phyloP scores from a whole-genome alignment of 1,140 invertebrate genomes.

The Leguminivora glycinivorella region DNA sequence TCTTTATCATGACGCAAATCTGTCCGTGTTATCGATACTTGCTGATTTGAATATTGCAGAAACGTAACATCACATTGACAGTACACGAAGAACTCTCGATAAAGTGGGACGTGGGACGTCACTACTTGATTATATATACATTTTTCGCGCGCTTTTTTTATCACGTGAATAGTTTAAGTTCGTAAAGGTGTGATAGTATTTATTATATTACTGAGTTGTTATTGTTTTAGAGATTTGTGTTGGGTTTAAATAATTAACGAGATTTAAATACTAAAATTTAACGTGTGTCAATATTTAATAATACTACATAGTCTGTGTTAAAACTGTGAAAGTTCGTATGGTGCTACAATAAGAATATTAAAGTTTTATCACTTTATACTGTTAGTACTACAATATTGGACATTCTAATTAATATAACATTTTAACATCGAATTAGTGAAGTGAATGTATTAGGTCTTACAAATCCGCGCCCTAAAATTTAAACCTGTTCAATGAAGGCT shows the following conservation, averaged over 20 bases:
- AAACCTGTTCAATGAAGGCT: conserved; percentile 7
- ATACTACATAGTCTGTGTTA: too few species aligned
- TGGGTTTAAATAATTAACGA: too few species aligned
- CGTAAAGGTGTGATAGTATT: too few species aligned
- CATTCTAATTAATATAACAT: background rate
- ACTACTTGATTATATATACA: background rate
- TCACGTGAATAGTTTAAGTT: background rate
- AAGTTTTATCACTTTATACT: background rate
- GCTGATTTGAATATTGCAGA: background rate
- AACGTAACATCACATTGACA: conserved; percentile 11
- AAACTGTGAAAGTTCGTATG: too few species aligned
- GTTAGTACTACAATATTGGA: too few species aligned
- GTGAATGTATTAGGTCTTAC: background rate
- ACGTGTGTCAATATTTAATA: too few species aligned
- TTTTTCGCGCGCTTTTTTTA: conserved; percentile 4
- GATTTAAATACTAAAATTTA: too few species aligned
- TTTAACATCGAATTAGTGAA: background rate
- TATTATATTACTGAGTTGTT: background rate
- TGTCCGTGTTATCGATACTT: conserved; percentile 4
- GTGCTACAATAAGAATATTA: background rate
- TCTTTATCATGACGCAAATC: background rate
- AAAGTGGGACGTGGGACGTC: conserved; percentile 14
- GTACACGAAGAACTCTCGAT: conserved; percentile 5
- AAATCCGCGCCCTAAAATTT: background rate
- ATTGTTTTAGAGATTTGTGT: background rate